Evolutionary conservation across 2,113 vertebrate genomes (phyloP).

Genomic region (Hippocampus abdominalis): DNA sequence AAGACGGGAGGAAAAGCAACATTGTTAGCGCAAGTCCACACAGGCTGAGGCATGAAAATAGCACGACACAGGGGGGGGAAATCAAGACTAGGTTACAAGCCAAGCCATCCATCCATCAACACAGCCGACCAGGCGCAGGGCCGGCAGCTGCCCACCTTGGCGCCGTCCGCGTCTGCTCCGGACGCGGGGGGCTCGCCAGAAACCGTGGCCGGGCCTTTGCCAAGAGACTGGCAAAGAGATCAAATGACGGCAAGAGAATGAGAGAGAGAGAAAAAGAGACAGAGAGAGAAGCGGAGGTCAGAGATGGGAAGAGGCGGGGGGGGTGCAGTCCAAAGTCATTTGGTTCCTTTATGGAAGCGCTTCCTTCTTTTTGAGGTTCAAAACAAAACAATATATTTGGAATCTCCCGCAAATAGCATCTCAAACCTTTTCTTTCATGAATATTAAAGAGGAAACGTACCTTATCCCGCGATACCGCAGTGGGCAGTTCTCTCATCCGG

Average conservation of each 20-base stretch:
- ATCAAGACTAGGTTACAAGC: slow-evolving; percentile 55
- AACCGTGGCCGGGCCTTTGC: slow-evolving; percentile 48
- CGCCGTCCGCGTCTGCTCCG: slow-evolving; percentile 58
- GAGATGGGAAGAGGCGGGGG: slow-evolving; percentile 2
- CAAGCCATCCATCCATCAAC: slow-evolving; percentile 18
- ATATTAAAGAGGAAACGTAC: slow-evolving; percentile 53
- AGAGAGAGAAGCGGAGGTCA: background rate
- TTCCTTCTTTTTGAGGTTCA: too few relatives aligned
- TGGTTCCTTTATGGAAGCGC: slow-evolving; percentile 21
- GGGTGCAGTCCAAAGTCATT: background rate
- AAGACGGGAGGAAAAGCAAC: slow-evolving; percentile 19
- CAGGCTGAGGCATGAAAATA: slow-evolving; percentile 34
- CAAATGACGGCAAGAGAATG: background rate
- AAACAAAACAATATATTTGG: too few relatives aligned
- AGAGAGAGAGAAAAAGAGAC: background rate
- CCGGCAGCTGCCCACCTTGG: slow-evolving; percentile 66
- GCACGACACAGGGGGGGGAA: slow-evolving; percentile 37
- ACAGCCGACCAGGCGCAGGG: slow-evolving; percentile 25
- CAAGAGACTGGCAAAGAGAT: slow-evolving; percentile 52
- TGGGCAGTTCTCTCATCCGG: slow-evolving; percentile 85
- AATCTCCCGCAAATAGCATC: background rate
- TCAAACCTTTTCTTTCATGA: background rate
- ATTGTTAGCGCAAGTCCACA: slow-evolving; percentile 35
- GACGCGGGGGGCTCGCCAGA: slow-evolving; percentile 52
- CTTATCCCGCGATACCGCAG: slow-evolving; percentile 86